Evolutionary conservation across 64 coral and sea anemone genomes (phyloP).

Genomic region (Cladopsammia gracilis): DNA sequence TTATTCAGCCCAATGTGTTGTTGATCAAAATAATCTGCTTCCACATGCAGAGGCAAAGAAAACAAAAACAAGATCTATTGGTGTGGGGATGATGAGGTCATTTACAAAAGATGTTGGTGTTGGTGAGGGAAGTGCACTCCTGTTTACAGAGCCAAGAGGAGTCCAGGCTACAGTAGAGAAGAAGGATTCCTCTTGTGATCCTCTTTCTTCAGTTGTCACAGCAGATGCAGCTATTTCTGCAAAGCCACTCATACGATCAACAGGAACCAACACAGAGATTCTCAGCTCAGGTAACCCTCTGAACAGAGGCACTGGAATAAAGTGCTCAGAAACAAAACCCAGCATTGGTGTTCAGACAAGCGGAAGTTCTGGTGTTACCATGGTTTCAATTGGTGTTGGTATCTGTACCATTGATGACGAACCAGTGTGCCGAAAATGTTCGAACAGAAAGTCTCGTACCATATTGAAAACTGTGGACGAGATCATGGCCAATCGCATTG

Average conservation of each 20-base stretch:
- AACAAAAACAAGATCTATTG: slow-evolving; percentile 83
- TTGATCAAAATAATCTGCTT: background rate
- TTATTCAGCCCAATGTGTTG: background rate
- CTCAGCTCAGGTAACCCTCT: background rate
- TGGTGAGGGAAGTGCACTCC: slow-evolving; percentile 67
- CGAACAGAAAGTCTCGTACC: slow-evolving; percentile 16
- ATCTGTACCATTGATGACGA: slow-evolving; percentile 89
- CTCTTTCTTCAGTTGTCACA: slow-evolving; percentile 44
- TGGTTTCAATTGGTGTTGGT: slow-evolving; percentile 86
- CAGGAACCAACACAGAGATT: background rate
- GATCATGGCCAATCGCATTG: slow-evolving; percentile 82
- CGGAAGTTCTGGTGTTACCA: background rate
- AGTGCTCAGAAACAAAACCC: background rate
- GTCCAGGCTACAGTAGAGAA: slow-evolving; percentile 60
- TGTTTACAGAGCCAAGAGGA: slow-evolving; percentile 31
- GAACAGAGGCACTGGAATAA: background rate
- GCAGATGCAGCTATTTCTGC: slow-evolving; percentile 55
- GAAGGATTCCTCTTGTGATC: slow-evolving; percentile 54
- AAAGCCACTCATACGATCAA: slow-evolving; percentile 62
- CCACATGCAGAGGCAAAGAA: background rate
- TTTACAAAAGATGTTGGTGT: slow-evolving; percentile 87
- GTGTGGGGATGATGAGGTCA: slow-evolving; percentile 90
- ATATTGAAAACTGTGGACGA: slow-evolving; percentile 80
- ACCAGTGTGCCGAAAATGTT: slow-evolving; percentile 57
- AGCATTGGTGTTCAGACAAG: slow-evolving; percentile 74